Conservation (phyloP, 37 sponge, comb jelly and placozoan species). For the Petrosia ficiformis region DNA sequence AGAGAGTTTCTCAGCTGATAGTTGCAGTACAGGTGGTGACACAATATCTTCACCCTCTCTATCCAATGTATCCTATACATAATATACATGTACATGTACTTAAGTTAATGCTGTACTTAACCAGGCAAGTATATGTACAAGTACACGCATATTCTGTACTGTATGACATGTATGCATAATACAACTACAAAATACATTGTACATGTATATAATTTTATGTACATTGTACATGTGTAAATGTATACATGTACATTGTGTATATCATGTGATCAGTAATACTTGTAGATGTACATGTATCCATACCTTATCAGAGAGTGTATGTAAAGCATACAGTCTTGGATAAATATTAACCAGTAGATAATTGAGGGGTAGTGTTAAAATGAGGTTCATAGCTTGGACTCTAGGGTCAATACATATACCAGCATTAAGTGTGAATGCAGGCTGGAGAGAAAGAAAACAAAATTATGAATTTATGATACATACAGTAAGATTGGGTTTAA, state of each 20-base stretch:
- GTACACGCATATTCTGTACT: too few species aligned
- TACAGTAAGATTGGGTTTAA: too few species aligned
- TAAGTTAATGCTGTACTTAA: too few species aligned
- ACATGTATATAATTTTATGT: too few species aligned
- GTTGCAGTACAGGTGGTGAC: conserved; percentile 61
- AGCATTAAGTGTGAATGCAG: conserved; percentile 75
- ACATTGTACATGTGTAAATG: background rate
- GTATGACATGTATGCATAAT: too few species aligned
- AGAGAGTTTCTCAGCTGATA: conserved; percentile 79
- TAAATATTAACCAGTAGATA: conserved; percentile 70
- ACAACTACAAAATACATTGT: too few species aligned
- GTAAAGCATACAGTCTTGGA: conserved; percentile 78
- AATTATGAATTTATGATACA: too few species aligned
- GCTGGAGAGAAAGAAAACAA: conserved; percentile 38
- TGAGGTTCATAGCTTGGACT: conserved; percentile 67
- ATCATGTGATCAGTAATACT: background rate
- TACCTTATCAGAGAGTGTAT: conserved; percentile 70
- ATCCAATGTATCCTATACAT: conserved; percentile 18
- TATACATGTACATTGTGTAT: background rate
- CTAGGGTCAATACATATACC: conserved; percentile 66
- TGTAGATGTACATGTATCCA: background rate
- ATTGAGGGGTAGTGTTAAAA: conserved; percentile 81
- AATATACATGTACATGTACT: background rate
- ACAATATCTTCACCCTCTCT: conserved; percentile 30
- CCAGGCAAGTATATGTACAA: too few species aligned